Evolutionary conservation across 2,888 invertebrate species (phyloP).

Genomic region (Aporophyla nigra): DNA sequence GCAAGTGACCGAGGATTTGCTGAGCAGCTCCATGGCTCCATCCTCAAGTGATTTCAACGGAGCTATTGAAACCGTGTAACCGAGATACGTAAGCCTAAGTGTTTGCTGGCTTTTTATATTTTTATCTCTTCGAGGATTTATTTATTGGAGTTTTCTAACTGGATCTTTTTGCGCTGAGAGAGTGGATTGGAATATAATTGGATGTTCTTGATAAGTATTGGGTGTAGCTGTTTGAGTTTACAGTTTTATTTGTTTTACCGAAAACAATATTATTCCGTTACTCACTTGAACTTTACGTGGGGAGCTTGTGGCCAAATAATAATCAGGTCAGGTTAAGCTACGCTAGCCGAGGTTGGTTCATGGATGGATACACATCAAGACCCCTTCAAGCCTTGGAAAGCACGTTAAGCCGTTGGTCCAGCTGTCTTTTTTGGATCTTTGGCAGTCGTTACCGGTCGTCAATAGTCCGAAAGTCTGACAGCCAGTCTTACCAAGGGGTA

Average conservation of each 20-base stretch:
- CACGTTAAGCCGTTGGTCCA: too few species aligned
- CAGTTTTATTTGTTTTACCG: neutral
- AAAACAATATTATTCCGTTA: too few species aligned
- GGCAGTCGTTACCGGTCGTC: too few species aligned
- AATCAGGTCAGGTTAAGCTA: too few species aligned
- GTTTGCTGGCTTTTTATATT: slow-evolving; percentile 36
- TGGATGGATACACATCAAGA: too few species aligned
- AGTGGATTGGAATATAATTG: neutral
- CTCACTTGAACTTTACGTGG: too few species aligned
- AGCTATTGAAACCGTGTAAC: slow-evolving; percentile 30
- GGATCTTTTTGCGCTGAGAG: slow-evolving; percentile 13
- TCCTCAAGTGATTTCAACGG: slow-evolving; percentile 34
- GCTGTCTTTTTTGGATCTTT: too few species aligned
- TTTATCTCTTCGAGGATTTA: slow-evolving; percentile 31
- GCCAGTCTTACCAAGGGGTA: too few species aligned
- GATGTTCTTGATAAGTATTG: neutral
- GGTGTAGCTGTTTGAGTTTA: neutral
- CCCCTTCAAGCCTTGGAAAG: too few species aligned
- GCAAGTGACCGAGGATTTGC: slow-evolving; percentile 53
- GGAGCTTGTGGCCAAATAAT: too few species aligned
- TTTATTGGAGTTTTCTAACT: slow-evolving; percentile 30
- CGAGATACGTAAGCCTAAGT: slow-evolving; percentile 24
- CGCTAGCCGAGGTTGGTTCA: too few species aligned
- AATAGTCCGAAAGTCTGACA: too few species aligned
- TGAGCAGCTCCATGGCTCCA: slow-evolving; percentile 25